A percentile compares a stretch with the other conserved stretches of the same genome.
phyloP scores from a whole-genome alignment of 1,140 invertebrate genomes.

The Euura saliciscinereae region DNA sequence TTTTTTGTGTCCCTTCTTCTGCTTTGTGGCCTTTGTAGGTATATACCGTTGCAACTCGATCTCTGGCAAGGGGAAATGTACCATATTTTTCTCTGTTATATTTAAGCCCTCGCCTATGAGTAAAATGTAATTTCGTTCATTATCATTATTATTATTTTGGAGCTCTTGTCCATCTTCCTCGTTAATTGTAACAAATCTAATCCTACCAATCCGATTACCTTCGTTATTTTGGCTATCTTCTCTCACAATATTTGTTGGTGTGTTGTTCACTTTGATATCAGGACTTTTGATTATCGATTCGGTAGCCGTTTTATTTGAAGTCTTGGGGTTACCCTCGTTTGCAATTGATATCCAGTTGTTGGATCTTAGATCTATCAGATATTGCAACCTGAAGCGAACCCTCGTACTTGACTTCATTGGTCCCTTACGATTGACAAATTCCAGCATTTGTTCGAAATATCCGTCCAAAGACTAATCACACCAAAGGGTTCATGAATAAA shows the following conservation, averaged over 20 bases:
- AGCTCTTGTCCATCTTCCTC: too few species aligned
- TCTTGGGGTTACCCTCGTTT: slow-evolving; percentile 89
- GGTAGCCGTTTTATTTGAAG: slow-evolving; percentile 90
- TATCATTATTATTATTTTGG: too few species aligned
- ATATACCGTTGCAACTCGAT: too few species aligned
- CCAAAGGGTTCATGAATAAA: too few species aligned
- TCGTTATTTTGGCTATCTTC: slow-evolving; percentile 60
- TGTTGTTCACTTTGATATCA: slow-evolving; percentile 62
- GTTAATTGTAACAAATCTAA: neutral
- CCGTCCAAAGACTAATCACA: slow-evolving; percentile 55
- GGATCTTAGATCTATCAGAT: slow-evolving; percentile 87
- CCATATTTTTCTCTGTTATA: too few species aligned
- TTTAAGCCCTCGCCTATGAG: too few species aligned
- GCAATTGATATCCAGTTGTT: slow-evolving; percentile 87
- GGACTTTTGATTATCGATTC: slow-evolving; percentile 80
- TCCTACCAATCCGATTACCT: slow-evolving; percentile 56
- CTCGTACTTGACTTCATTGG: slow-evolving; percentile 71
- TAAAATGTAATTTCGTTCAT: too few species aligned
- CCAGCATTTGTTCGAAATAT: slow-evolving; percentile 74
- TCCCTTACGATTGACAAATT: slow-evolving; percentile 65
- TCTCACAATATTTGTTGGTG: slow-evolving; percentile 55
- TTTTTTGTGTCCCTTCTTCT: too few species aligned
- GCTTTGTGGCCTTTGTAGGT: too few species aligned
- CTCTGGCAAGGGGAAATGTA: too few species aligned
- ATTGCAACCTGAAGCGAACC: slow-evolving; percentile 93